A percentile compares a stretch with the other conserved stretches of the same genome.
Conservation (phyloP, 1,140 invertebrate species). For the Brachionus paranguensis region DNA sequence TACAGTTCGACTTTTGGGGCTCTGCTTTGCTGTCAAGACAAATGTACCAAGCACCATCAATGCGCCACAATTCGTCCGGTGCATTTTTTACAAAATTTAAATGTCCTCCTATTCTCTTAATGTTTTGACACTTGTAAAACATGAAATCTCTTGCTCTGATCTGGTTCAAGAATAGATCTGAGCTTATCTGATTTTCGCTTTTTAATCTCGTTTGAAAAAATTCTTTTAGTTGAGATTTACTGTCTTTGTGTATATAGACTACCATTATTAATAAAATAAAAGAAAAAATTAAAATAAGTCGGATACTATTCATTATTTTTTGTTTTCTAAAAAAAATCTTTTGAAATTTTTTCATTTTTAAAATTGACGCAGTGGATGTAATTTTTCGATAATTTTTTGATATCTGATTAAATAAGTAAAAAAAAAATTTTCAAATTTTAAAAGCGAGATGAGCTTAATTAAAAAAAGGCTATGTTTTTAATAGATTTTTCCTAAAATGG, state of each 20-base stretch:
- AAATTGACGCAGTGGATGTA: too few species aligned
- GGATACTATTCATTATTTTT: background rate
- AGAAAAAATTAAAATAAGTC: background rate
- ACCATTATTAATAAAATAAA: background rate
- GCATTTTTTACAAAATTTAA: background rate
- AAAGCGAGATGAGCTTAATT: too few species aligned
- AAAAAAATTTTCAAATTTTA: too few species aligned
- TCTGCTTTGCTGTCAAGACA: background rate
- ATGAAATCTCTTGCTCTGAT: background rate
- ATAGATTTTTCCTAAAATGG: background rate
- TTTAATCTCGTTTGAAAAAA: background rate
- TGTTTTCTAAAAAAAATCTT: background rate
- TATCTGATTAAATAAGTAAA: too few species aligned
- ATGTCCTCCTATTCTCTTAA: background rate
- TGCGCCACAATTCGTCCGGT: background rate
- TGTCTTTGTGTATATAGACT: background rate
- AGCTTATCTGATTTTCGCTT: background rate
- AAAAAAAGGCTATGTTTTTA: too few species aligned
- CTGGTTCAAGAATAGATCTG: background rate
- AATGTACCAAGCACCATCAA: slow-evolving; percentile 30
- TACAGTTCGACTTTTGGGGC: background rate
- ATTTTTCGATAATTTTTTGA: too few species aligned
- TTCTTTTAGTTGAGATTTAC: background rate
- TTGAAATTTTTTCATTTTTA: too few species aligned
- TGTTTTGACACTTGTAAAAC: slow-evolving; percentile 1